These are phyloP conservation scores for Leucozona laternaria DNA, from an alignment of 2,888 invertebrate genomes.

Conservation along the genomic window DNA sequence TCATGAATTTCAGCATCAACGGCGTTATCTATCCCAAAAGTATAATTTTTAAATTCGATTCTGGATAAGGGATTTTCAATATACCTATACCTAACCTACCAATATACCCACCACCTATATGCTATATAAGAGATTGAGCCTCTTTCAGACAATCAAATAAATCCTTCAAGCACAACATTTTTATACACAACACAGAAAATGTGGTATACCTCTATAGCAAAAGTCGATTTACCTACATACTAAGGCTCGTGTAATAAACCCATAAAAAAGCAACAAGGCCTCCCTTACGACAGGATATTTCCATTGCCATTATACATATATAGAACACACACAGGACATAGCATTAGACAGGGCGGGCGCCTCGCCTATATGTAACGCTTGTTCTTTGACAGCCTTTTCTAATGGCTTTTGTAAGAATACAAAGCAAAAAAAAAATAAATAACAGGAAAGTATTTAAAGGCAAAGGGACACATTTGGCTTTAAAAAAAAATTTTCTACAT, in stretches of 20 bases:
- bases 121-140: background rate
- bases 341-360: constrained; percentile 10
- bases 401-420: constrained; percentile 40
- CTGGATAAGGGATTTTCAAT: constrained; percentile 59
- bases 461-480: constrained; percentile 49
- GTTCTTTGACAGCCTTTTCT: constrained; percentile 58
- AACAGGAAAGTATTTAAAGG: constrained; percentile 13
- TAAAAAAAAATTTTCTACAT: constrained; percentile 26
- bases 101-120: background rate
- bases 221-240: constrained; percentile 43
- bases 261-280: constrained; percentile 63
- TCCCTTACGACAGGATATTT: constrained; percentile 39
- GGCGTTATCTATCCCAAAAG: constrained; percentile 49
- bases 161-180: constrained; percentile 35
- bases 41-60: constrained; percentile 65
- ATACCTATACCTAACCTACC: background rate
- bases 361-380: constrained; percentile 33
- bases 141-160: constrained; percentile 33
- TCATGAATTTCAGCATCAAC: constrained; percentile 17
- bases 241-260: constrained; percentile 45
- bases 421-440: constrained; percentile 11
- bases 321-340: constrained; percentile 17
- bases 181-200: background rate
- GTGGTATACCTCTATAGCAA: constrained; percentile 2
- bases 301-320: constrained; percentile 24